A percentile compares a stretch with the other conserved stretches of the same genome.
phyloP scores from a whole-genome alignment of 2,113 vertebrate genomes.

The Apeltes quadracus region DNA sequence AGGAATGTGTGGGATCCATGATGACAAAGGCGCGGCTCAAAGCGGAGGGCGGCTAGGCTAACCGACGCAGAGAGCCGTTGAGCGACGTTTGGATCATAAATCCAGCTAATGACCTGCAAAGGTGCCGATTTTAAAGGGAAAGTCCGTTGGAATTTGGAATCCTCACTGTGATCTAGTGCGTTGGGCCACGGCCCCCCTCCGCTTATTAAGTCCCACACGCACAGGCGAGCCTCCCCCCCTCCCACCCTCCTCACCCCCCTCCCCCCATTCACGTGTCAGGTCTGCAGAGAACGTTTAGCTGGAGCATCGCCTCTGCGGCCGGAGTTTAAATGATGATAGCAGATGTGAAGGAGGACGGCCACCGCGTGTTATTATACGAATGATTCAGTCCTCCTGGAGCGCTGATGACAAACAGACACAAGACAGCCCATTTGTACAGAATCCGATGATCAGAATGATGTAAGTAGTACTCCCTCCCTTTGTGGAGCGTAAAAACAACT shows the following conservation, averaged over 20 bases:
- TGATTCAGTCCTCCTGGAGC: constrained; percentile 12
- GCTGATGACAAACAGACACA: constrained; percentile 3
- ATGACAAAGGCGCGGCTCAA: constrained; percentile 53
- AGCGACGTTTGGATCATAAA: constrained; percentile 31
- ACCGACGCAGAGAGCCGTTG: constrained; percentile 17
- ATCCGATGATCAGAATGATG: constrained; percentile 1
- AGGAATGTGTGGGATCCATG: constrained; percentile 70
- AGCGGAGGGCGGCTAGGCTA: constrained; percentile 16
- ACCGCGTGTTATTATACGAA: neutral
- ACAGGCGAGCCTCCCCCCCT: constrained; percentile 37
- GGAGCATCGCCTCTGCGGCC: constrained; percentile 5
- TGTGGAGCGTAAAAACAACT: too few species aligned
- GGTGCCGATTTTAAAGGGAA: constrained; percentile 59
- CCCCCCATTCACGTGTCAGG: constrained; percentile 32
- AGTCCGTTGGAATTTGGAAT: constrained; percentile 39
- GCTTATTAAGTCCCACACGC: constrained; percentile 48
- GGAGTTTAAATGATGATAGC: constrained; percentile 25
- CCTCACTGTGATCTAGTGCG: constrained; percentile 42
- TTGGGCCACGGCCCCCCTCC: constrained; percentile 34
- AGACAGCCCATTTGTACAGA: constrained; percentile 6
- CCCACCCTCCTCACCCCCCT: too few species aligned
- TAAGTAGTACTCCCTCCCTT: too few species aligned
- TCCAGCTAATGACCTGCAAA: constrained; percentile 41
- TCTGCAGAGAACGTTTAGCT: constrained; percentile 65
- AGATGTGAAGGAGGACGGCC: constrained; percentile 31